A percentile compares a stretch with the other conserved stretches of the same genome.
phyloP scores from a whole-genome alignment of 2,797 vertebrate species.

The Poecile montanus region DNA sequence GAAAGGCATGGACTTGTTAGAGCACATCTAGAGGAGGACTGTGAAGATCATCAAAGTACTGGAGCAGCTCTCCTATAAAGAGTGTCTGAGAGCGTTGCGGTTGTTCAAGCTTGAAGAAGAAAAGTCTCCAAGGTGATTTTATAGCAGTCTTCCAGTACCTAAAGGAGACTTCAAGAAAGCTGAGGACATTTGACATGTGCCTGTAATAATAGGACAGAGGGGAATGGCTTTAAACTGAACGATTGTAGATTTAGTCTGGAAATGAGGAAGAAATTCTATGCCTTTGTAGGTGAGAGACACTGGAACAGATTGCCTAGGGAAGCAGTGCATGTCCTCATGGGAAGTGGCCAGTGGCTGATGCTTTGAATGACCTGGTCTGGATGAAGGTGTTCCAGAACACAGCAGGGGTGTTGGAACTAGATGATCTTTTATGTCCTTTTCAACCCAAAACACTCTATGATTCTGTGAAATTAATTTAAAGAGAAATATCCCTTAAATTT shows the following conservation, averaged over 20 bases:
- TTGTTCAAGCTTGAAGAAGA: neutral
- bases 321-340: neutral
- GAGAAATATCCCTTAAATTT: neutral
- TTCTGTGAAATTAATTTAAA: neutral
- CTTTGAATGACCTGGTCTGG: neutral
- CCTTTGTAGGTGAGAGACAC: neutral
- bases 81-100: neutral
- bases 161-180: neutral
- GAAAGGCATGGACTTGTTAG: neutral
- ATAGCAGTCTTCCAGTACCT: neutral
- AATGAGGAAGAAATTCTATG: neutral
- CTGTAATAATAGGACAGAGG: neutral
- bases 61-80: neutral
- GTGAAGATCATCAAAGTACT: neutral
- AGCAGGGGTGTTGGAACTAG: neutral
- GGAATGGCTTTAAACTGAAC: neutral
- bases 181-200: neutral
- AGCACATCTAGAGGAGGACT: neutral
- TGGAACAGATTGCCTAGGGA: neutral
- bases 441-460: neutral
- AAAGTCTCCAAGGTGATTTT: neutral
- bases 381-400: rapidly evolving
- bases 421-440: neutral
- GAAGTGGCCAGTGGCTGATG: neutral
- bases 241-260: neutral